These are phyloP conservation scores for Venustaconcha ellipsiformis DNA, from an alignment of 1,140 invertebrate genomes.

Conservation along the genomic window DNA sequence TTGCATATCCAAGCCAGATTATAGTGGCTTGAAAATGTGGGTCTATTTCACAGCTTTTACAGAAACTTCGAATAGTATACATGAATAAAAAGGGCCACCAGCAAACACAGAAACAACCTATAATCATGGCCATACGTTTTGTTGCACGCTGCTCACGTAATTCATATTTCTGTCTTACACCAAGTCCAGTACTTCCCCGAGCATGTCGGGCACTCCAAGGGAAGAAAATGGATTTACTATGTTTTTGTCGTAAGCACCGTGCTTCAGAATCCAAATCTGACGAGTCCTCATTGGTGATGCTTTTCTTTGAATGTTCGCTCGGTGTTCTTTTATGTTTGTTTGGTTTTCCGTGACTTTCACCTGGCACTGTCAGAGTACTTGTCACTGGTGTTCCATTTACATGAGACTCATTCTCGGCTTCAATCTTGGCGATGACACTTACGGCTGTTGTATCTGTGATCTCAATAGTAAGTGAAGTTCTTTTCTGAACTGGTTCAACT, in stretches of 20 bases:
- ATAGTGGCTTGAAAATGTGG: slow-evolving; percentile 58
- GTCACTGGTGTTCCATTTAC: not conserved
- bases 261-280: slow-evolving; percentile 25
- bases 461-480: slow-evolving; percentile 21
- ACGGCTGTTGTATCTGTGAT: slow-evolving; percentile 2
- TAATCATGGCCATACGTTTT: slow-evolving; percentile 95
- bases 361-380: not conserved
- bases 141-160: slow-evolving; percentile 95
- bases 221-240: slow-evolving; percentile 30
- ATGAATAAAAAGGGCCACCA: slow-evolving; percentile 99
- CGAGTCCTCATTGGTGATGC: slow-evolving; percentile 30
- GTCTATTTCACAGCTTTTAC: slow-evolving; percentile 53
- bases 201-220: slow-evolving; percentile 16
- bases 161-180: slow-evolving; percentile 61
- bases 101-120: slow-evolving; percentile 98
- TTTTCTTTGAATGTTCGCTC: slow-evolving; percentile 23
- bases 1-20: slow-evolving; percentile 96
- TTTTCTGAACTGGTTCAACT: not conserved
- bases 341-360: slow-evolving; percentile 4
- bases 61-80: slow-evolving; percentile 63
- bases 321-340: slow-evolving; percentile 9
- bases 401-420: slow-evolving; percentile 1
- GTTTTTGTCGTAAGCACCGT: slow-evolving; percentile 5
- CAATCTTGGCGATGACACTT: slow-evolving; percentile 14
- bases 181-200: slow-evolving; percentile 34